phyloP scores from a whole-genome alignment of 2,888 invertebrate species.

The Drosophila subsilvestris region DNA sequence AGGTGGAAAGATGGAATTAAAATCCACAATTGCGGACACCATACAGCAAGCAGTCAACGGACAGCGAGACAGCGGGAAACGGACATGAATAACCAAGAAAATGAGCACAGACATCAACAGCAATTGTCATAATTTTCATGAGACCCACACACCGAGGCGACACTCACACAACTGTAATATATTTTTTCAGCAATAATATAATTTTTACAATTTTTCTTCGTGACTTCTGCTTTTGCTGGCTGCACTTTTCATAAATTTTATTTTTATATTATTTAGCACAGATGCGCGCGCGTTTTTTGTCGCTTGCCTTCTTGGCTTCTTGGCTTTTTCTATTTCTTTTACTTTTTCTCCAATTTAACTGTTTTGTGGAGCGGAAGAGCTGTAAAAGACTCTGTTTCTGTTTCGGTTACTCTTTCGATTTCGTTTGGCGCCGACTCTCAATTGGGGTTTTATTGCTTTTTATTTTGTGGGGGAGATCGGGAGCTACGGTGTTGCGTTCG shows the following conservation, averaged over 20 bases:
- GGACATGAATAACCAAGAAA: conserved; percentile 29
- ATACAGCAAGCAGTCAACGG: no score
- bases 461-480: conserved; percentile 17
- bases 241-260: conserved; percentile 35
- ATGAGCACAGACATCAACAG: conserved; percentile 24
- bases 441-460: conserved; percentile 40
- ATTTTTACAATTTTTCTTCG: conserved; percentile 54
- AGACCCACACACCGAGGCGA: not conserved
- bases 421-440: conserved; percentile 51
- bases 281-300: not conserved
- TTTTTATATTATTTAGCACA: conserved; percentile 15
- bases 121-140: conserved; percentile 15
- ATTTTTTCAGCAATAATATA: conserved; percentile 31
- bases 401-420: conserved; percentile 55
- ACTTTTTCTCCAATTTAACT: conserved; percentile 23
- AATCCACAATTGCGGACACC: not conserved
- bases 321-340: not conserved
- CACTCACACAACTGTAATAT: conserved; percentile 36
- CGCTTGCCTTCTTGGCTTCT: not conserved
- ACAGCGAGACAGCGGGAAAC: not conserved
- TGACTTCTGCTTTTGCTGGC: not conserved
- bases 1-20: not conserved
- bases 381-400: conserved; percentile 31
- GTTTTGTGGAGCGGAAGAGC: conserved; percentile 55
- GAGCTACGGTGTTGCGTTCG: conserved; percentile 77